Conservation (phyloP, 2,888 invertebrate genomes). For the Myopa tessellatipennis region DNA sequence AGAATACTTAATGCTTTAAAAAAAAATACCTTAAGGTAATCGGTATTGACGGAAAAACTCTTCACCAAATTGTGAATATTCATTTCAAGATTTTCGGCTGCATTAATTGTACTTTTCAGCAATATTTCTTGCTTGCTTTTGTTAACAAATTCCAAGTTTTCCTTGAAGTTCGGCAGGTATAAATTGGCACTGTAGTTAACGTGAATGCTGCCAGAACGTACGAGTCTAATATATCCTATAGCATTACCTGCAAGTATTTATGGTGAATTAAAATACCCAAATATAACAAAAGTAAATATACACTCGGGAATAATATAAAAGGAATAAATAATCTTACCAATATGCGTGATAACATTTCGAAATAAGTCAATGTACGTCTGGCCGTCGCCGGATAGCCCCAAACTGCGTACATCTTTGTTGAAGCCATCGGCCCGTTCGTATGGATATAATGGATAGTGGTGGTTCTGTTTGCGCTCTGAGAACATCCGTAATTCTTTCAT, state of each 20-base stretch:
- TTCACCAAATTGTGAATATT: conserved; percentile 82
- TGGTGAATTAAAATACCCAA: not conserved
- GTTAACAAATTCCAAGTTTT: conserved; percentile 74
- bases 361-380: conserved; percentile 93
- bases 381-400: conserved; percentile 85
- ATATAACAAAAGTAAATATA: not conserved
- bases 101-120: conserved; percentile 73
- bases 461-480: conserved; percentile 71
- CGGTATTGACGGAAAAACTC: conserved; percentile 77
- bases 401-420: conserved; percentile 87
- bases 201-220: conserved; percentile 92
- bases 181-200: conserved; percentile 91
- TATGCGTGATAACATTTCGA: conserved; percentile 90
- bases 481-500: conserved; percentile 89
- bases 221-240: conserved; percentile 94
- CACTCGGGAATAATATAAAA: not conserved
- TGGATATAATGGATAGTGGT: conserved; percentile 57
- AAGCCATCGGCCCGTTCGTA: conserved; percentile 95
- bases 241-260: conserved; percentile 74
- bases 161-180: conserved; percentile 85
- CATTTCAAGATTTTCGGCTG: conserved; percentile 80
- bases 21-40: conserved; percentile 61
- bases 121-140: conserved; percentile 72
- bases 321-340: conserved; percentile 72
- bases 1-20: not conserved